These are phyloP conservation scores for Puntigrus tetrazona DNA, from an alignment of 2,113 vertebrate genomes.

Conservation along the genomic window DNA sequence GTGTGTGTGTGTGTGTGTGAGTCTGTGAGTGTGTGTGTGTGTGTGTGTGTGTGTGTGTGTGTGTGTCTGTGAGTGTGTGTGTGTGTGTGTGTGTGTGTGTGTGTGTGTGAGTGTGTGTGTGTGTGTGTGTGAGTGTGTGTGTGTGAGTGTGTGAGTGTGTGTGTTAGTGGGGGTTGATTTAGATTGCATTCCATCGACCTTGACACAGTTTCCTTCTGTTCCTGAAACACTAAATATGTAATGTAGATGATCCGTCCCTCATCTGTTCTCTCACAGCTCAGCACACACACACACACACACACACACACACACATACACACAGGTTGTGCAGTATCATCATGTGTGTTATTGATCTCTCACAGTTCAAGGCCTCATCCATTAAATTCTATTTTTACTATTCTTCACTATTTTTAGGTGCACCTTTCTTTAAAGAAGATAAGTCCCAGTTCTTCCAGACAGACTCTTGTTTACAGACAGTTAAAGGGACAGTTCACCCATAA, in stretches of 20 bases:
- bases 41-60: too few species aligned
- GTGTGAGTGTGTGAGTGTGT: neutral
- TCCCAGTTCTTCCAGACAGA: too few species aligned
- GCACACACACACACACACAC: neutral
- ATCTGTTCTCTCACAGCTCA: slow-evolving; percentile 7
- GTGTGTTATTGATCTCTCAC: neutral
- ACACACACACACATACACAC: neutral
- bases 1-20: too few species aligned
- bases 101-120: neutral
- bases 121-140: neutral
- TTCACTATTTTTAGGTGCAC: too few species aligned
- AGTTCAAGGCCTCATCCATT: neutral
- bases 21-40: too few species aligned
- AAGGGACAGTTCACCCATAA: too few species aligned
- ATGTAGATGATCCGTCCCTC: neutral
- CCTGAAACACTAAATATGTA: slow-evolving; percentile 13
- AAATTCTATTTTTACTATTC: neutral
- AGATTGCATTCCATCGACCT: neutral
- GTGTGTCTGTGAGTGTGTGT: neutral
- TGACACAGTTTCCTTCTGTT: neutral
- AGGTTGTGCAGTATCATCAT: neutral
- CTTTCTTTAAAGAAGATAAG: too few species aligned
- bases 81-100: neutral
- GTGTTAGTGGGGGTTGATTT: neutral
- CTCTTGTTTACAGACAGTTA: too few species aligned